phyloP scores from a whole-genome alignment of 2,797 vertebrate genomes.

The Enteromius fasciolatus region DNA sequence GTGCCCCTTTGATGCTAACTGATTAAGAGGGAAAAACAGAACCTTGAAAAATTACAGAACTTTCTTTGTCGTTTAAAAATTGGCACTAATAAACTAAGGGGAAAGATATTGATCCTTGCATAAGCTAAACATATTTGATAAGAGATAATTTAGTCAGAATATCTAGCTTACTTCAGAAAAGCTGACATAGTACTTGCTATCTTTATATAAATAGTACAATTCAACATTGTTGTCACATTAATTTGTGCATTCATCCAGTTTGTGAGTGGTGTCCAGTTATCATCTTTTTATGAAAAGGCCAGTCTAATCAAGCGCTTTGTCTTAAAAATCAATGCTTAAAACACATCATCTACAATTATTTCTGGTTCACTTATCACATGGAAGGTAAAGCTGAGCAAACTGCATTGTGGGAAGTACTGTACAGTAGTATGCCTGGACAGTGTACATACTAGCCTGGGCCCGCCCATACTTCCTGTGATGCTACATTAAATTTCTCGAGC shows the following conservation, averaged over 20 bases:
- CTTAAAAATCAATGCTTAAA: not conserved
- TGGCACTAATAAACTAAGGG: constrained; percentile 76
- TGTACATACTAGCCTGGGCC: not conserved
- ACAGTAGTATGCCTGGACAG: not conserved
- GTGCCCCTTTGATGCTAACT: constrained; percentile 84
- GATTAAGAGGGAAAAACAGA: constrained; percentile 79
- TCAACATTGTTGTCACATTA: not conserved
- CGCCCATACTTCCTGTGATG: too few species aligned
- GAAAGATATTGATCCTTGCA: constrained; percentile 58
- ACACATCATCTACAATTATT: not conserved
- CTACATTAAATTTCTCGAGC: too few species aligned
- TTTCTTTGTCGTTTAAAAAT: constrained; percentile 70
- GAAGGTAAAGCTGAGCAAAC: not conserved
- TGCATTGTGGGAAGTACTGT: not conserved
- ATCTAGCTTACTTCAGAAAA: not conserved
- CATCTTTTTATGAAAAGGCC: not conserved
- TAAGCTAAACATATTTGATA: constrained; percentile 29
- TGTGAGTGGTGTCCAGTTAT: not conserved
- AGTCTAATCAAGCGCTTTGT: not conserved
- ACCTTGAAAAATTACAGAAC: constrained; percentile 68
- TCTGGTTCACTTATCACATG: not conserved
- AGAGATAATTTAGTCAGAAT: not conserved
- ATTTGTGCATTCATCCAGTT: not conserved
- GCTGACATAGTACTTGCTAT: not conserved
- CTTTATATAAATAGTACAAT: not conserved